Percentiles rank a stretch among this genome's conserved stretches.
phyloP scores from a whole-genome alignment of 2,113 vertebrate genomes.

The Chascanopsetta lugubris region DNA sequence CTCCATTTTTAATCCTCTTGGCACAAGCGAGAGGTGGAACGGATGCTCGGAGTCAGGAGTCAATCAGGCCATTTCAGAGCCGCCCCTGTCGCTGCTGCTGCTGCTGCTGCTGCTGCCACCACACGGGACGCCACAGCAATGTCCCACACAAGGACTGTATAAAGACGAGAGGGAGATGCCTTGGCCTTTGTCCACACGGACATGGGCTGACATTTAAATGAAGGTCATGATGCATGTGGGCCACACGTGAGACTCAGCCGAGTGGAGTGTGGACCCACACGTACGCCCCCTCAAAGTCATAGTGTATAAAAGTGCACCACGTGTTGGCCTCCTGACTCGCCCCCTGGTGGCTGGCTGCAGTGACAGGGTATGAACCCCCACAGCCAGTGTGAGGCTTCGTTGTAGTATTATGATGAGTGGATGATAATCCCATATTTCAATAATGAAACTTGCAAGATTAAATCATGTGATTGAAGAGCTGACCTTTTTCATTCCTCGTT shows the following conservation, averaged over 20 bases:
- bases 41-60: constrained; percentile 73
- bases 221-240: constrained; percentile 17
- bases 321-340: not conserved
- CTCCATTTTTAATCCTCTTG: constrained; percentile 79
- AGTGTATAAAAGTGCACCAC: not conserved
- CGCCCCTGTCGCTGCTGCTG: no score
- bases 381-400: no score
- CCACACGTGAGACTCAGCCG: not conserved
- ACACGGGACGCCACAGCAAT: constrained; percentile 5
- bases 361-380: no score
- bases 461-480: no score
- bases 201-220: constrained; percentile 39
- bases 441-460: no score
- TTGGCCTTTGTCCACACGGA: not conserved
- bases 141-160: not conserved
- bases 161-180: not conserved
- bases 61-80: constrained; percentile 60
- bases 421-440: no score
- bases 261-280: not conserved
- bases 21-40: constrained; percentile 74
- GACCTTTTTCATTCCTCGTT: no score
- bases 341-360: not conserved
- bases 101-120: no score
- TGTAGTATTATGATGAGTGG: no score
- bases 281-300: not conserved